phyloP scores from a whole-genome alignment of 2,113 vertebrate genomes.

The Colistium nudipinnis region DNA sequence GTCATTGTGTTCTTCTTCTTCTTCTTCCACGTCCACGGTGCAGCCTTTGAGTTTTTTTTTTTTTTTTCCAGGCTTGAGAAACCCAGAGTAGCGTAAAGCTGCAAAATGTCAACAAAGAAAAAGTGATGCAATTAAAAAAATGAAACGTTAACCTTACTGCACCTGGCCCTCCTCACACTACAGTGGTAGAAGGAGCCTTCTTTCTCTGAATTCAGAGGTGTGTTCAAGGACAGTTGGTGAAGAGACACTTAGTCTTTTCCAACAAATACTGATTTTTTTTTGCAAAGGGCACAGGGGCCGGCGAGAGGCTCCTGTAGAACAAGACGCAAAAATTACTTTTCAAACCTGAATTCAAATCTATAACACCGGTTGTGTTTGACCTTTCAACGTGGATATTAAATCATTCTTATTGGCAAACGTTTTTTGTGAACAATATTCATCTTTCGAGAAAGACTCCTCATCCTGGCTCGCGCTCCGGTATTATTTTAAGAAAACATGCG shows the following conservation, averaged over 20 bases:
- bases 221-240: slow-evolving; percentile 16
- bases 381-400: slow-evolving; percentile 49
- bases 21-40: too few species aligned
- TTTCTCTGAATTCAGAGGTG: neutral
- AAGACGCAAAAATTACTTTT: slow-evolving; percentile 9
- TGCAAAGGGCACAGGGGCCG: neutral
- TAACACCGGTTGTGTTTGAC: slow-evolving; percentile 39
- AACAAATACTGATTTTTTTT: neutral
- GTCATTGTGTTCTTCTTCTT: too few species aligned
- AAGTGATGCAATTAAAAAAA: too few species aligned
- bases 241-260: neutral
- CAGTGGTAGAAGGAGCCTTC: neutral
- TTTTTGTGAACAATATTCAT: slow-evolving; percentile 29
- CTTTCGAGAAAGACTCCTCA: slow-evolving; percentile 29
- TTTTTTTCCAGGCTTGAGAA: too few species aligned
- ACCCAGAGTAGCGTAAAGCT: too few species aligned
- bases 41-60: too few species aligned
- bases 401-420: slow-evolving; percentile 52
- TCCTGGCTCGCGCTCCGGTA: too few species aligned
- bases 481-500: too few species aligned
- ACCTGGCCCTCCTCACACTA: neutral
- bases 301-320: slow-evolving; percentile 12
- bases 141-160: slow-evolving; percentile 14
- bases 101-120: too few species aligned
- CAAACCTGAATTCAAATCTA: slow-evolving; percentile 26